Base-by-base conservation (phyloP, 2,888 invertebrate species). In the Cataglyphis cursor region DNA sequence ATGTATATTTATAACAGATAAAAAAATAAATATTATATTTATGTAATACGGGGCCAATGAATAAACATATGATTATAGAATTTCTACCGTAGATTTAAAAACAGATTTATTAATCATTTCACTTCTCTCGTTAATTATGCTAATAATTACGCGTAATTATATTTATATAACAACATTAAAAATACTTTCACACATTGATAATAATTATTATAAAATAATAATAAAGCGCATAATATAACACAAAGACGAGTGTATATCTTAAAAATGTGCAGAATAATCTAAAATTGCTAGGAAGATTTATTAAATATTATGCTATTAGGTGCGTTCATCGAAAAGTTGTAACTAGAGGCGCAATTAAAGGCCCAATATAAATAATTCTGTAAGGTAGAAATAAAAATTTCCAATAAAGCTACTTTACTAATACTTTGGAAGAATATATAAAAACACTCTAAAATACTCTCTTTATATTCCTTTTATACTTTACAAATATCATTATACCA, bases 31-130 rank as follows among this genome's bases (percentile, higher is more conserved):
- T 76, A 68, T 18, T 41, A 51, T 76, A 73, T 66, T 81, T 73
- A 74, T 15, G 31, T 81, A 83, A 38, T 8, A 41, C 44, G 89
- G 87, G 87, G 38, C 82, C 85, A 89, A 87, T 59, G 48, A 83
- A 82, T 76, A 81, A 84, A 87, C 9, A 66, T 48, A 61, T 66
- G 31, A 81, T 59, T 54, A 62, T 41, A 65, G 3, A 75, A 74
- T 88, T 80, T 85, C 82, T 89, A 78, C 38, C n/a, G 51, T 87
- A 89, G 89, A 86, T 88, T 89, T 88, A 84, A 83, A 89, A 89
- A 89, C 90, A 86, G 62, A 85, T 88, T 89, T 88, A 85, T 89
- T 74, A 72, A 84, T 85, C 74, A 62, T 81, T 24, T 24, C 24
- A 82, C 85, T 51, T 51, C 8, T 51, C 75, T 88, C 65, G 28